These are phyloP conservation scores for Petrosia ficiformis DNA, from an alignment of 37 sponge, comb jelly and placozoan species.

Conservation along the genomic window DNA sequence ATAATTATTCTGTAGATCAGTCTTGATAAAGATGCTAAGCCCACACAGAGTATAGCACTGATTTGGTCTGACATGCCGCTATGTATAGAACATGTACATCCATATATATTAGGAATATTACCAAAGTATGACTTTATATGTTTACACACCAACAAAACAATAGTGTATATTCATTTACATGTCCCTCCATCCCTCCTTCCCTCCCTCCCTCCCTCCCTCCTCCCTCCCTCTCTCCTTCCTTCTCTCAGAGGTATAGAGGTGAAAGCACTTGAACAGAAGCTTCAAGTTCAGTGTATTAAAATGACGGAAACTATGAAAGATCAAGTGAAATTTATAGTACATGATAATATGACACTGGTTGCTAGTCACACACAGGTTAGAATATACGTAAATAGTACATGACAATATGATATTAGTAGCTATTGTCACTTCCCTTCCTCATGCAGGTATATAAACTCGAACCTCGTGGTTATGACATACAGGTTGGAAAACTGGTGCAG, in stretches of 20 bases:
- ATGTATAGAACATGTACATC: slow-evolving; percentile 30
- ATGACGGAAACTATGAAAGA: not conserved
- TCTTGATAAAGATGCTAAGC: slow-evolving; percentile 33
- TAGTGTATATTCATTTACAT: not conserved
- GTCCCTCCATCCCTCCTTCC: too few relatives aligned
- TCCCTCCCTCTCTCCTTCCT: not conserved
- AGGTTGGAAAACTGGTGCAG: slow-evolving; percentile 25
- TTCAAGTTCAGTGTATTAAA: slow-evolving; percentile 17
- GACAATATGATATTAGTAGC: not conserved
- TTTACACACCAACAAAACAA: not conserved
- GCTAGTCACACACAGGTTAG: slow-evolving; percentile 22
- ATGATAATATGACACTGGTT: slow-evolving; percentile 15
- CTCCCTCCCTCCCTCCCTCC: not conserved
- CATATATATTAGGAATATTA: slow-evolving; percentile 32
- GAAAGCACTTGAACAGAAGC: slow-evolving; percentile 31
- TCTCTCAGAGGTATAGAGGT: slow-evolving; percentile 29
- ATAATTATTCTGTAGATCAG: slow-evolving; percentile 15
- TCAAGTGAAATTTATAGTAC: not conserved
- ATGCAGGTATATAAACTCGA: slow-evolving; percentile 34
- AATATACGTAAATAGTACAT: too few relatives aligned
- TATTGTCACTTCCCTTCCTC: not conserved
- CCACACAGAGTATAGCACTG: slow-evolving; percentile 22
- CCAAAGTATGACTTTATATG: slow-evolving; percentile 10
- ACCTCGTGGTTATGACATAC: slow-evolving; percentile 17
- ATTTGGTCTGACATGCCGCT: slow-evolving; percentile 32